Conservation (phyloP, 2,888 invertebrate species). For the Hylaea fasciaria region DNA sequence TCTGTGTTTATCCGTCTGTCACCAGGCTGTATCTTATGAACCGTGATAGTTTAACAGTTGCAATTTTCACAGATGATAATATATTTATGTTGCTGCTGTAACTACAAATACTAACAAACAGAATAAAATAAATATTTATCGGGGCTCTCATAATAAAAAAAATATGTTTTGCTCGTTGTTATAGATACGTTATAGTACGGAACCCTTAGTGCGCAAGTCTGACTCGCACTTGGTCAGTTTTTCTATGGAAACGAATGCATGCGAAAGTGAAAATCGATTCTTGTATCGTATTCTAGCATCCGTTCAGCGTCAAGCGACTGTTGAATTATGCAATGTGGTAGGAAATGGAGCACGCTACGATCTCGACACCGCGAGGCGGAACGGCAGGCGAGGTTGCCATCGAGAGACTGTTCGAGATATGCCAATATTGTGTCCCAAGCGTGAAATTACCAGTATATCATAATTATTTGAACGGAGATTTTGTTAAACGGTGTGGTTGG, state of each 20-base stretch:
- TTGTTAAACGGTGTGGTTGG: too few relatives aligned
- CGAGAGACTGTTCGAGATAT: conserved; percentile 42
- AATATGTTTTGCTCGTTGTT: too few relatives aligned
- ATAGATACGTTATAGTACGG: too few relatives aligned
- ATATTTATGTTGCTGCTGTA: too few relatives aligned
- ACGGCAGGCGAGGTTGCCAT: conserved; percentile 63
- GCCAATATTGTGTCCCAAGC: conserved; percentile 25
- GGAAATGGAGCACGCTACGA: conserved; percentile 68
- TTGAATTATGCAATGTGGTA: conserved; percentile 68
- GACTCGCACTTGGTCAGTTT: conserved; percentile 34
- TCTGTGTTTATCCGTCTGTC: too few relatives aligned
- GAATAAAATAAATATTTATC: too few relatives aligned
- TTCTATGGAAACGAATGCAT: conserved; percentile 51
- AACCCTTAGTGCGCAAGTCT: too few relatives aligned
- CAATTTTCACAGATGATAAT: too few relatives aligned
- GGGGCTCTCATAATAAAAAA: too few relatives aligned
- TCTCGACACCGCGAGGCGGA: conserved; percentile 66
- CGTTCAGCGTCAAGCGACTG: conserved; percentile 27
- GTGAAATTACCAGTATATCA: conserved; percentile 23
- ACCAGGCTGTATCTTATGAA: too few relatives aligned
- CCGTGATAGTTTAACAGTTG: too few relatives aligned
- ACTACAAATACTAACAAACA: too few relatives aligned
- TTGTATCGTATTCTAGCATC: conserved; percentile 54
- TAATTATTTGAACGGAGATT: conserved; percentile 7
- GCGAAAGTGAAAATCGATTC: conserved; percentile 77